Evolutionary conservation across 2,797 vertebrate species (phyloP).

Genomic region (Moxostoma hubbsi): DNA sequence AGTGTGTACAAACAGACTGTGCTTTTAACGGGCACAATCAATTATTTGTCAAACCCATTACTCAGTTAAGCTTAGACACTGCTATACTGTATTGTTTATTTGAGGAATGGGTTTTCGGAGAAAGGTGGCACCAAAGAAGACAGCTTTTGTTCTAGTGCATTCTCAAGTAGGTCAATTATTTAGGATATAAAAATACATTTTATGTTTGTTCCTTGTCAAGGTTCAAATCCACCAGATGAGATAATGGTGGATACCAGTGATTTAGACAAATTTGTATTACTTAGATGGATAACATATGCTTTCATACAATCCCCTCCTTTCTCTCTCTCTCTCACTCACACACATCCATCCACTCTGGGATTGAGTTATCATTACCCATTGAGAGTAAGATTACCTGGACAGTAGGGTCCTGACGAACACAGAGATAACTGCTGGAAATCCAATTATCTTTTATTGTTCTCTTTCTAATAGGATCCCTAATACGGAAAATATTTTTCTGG

Average conservation of each 20-base stretch:
- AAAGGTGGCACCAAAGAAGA: conserved; percentile 10
- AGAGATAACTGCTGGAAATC: conserved; percentile 99
- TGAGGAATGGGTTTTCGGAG: conserved; percentile 23
- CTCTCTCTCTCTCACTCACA: conserved; percentile 3
- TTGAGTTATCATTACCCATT: conserved; percentile 95
- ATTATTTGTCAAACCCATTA: not conserved
- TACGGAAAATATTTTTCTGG: conserved; percentile 92
- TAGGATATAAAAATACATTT: conserved; percentile 91
- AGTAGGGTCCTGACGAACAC: conserved; percentile 94
- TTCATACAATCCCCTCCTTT: conserved; percentile 21
- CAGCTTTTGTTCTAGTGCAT: conserved; percentile 10
- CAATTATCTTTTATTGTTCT: conserved; percentile 99
- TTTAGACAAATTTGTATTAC: conserved; percentile 84
- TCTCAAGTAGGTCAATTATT: conserved; percentile 82
- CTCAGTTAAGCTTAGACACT: not conserved
- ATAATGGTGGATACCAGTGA: conserved; percentile 89
- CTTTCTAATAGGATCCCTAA: conserved; percentile 99
- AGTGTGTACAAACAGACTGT: no score
- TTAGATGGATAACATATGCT: conserved; percentile 94
- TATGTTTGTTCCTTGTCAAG: conserved; percentile 92
- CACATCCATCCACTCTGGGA: conserved; percentile 71
- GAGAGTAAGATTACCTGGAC: conserved; percentile 97
- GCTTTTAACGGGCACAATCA: no score
- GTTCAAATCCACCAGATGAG: conserved; percentile 87
- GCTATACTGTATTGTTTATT: conserved; percentile 9